Evolutionary conservation across 2,888 invertebrate species (phyloP).

Genomic region (Stenurella melanura): DNA sequence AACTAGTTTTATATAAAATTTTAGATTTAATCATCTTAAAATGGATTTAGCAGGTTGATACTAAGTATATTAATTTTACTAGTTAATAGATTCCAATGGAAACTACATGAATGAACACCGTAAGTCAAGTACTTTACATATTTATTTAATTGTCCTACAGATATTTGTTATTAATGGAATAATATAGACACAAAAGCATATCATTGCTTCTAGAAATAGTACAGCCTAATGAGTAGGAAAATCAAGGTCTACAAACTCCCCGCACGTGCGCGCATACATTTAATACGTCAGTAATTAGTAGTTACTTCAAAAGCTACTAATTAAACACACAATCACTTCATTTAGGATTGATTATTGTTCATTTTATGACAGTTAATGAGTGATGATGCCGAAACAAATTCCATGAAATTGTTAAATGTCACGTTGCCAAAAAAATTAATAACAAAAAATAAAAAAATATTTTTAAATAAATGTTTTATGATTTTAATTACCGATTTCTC

Average conservation of each 20-base stretch:
- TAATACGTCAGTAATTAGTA: neutral
- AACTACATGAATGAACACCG: slow-evolving; percentile 12
- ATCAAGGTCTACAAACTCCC: neutral
- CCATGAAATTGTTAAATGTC: too few relatives aligned
- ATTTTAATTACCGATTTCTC: too few relatives aligned
- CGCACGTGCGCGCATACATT: neutral
- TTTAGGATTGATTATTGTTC: too few relatives aligned
- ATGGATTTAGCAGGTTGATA: neutral
- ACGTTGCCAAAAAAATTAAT: too few relatives aligned
- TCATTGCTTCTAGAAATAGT: neutral
- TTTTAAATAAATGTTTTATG: too few relatives aligned
- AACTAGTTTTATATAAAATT: neutral
- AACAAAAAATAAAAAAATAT: too few relatives aligned
- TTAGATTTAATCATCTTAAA: neutral
- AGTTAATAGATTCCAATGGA: slow-evolving; percentile 9
- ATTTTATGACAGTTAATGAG: too few relatives aligned
- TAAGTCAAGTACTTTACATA: neutral
- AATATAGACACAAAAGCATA: neutral
- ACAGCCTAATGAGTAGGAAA: neutral
- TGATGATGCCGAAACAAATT: too few relatives aligned
- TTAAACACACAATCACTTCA: too few relatives aligned
- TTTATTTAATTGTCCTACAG: neutral
- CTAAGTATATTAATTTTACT: slow-evolving; percentile 3
- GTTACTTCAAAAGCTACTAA: neutral
- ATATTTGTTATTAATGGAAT: neutral